These are phyloP conservation scores for Ormyrus thymus DNA, from an alignment of 2,888 invertebrate genomes.

Conservation along the genomic window DNA sequence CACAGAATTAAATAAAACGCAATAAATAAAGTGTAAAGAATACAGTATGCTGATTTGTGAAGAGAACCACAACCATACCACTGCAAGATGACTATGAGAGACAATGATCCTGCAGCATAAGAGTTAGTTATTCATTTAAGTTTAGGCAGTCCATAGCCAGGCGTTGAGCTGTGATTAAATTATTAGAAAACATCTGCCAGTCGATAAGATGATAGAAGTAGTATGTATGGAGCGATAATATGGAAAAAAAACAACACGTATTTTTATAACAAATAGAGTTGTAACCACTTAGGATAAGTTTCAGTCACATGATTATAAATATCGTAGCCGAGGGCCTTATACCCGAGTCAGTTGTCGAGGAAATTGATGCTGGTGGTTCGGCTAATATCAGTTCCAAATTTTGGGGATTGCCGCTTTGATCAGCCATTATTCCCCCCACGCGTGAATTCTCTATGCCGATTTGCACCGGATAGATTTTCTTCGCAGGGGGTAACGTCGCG, in stretches of 20 bases:
- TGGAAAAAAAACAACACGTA: constrained; percentile 51
- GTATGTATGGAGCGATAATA: constrained; percentile 57
- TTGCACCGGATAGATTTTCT: constrained; percentile 51
- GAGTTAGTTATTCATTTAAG: constrained; percentile 44
- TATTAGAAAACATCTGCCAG: constrained; percentile 49
- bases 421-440: constrained; percentile 58
- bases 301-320: constrained; percentile 58
- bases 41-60: constrained; percentile 44
- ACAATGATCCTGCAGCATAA: constrained; percentile 44
- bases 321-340: constrained; percentile 61
- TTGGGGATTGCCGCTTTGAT: constrained; percentile 70
- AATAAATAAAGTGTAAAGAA: constrained; percentile 33
- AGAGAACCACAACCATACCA: constrained; percentile 53
- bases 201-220: constrained; percentile 58
- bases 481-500: constrained; percentile 48
- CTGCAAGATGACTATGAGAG: constrained; percentile 37
- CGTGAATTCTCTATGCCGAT: constrained; percentile 51
- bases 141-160: constrained; percentile 51
- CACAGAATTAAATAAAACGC: constrained; percentile 34
- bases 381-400: constrained; percentile 69
- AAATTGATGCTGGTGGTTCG: constrained; percentile 63
- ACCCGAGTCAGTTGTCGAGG: constrained; percentile 60
- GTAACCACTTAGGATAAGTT: constrained; percentile 44
- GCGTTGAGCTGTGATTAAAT: constrained; percentile 40
- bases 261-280: constrained; percentile 35